These are phyloP conservation scores for Mormoops blainvillei DNA, from an alignment of 2,113 vertebrate genomes.

Conservation along the genomic window DNA sequence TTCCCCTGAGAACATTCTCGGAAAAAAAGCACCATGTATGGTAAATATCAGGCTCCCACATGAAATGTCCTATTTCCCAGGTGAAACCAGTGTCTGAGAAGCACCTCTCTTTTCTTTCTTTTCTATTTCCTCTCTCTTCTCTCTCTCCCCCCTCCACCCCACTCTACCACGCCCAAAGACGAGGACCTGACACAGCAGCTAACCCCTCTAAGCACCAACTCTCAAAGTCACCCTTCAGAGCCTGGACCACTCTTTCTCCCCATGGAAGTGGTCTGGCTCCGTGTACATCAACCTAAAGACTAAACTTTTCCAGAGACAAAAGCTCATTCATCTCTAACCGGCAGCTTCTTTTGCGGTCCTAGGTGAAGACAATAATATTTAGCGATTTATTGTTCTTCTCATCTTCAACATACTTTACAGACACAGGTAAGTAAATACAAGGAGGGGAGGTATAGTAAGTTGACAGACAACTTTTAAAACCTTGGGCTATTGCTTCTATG, in stretches of 20 bases:
- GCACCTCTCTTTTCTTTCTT: neutral
- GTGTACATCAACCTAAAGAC: neutral
- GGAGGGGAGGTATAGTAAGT: rapidly evolving
- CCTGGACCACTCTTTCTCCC: neutral
- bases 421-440: neutral
- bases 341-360: neutral
- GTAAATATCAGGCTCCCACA: neutral
- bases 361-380: neutral
- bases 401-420: neutral
- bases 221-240: neutral
- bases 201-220: neutral
- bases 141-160: neutral
- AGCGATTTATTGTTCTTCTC: neutral
- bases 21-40: constrained; percentile 39
- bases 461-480: neutral
- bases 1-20: constrained; percentile 13
- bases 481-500: neutral
- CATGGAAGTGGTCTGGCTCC: neutral
- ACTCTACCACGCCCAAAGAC: neutral
- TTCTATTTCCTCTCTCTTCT: too few species aligned
- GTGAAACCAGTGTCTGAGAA: neutral
- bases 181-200: neutral
- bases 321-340: neutral
- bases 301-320: neutral
- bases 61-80: neutral